These are phyloP conservation scores for Popillia japonica DNA, from an alignment of 1,140 invertebrate species.

Conservation along the genomic window DNA sequence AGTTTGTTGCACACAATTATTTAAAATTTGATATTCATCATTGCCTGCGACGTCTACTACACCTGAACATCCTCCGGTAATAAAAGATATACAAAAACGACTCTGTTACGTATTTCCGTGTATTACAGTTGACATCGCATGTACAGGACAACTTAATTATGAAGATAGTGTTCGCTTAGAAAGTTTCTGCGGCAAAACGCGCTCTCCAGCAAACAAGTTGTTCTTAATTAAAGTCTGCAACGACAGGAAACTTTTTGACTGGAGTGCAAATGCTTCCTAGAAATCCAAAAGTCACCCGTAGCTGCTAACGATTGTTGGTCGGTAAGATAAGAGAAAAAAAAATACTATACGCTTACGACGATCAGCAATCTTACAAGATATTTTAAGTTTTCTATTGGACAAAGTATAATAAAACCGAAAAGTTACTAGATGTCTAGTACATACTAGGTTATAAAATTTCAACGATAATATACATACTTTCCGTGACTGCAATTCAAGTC, in stretches of 20 bases:
- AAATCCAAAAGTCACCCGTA: conserved; percentile 2
- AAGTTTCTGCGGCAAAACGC: background rate
- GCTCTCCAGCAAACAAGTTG: conserved; percentile 23
- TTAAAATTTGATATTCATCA: no score
- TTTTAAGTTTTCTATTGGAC: background rate
- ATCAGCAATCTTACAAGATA: background rate
- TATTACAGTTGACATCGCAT: background rate
- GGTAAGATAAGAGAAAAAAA: background rate
- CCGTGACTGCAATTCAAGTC: conserved; percentile 20
- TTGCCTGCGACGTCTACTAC: no score
- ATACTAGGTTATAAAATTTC: conserved; percentile 7
- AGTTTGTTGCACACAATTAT: no score
- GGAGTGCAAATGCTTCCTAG: background rate
- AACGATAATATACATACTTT: conserved; percentile 13
- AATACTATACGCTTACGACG: background rate
- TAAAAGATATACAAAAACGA: background rate
- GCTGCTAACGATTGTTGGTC: background rate
- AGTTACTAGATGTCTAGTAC: conserved; percentile 8
- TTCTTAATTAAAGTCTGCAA: conserved; percentile 12
- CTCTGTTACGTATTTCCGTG: background rate
- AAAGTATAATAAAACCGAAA: background rate
- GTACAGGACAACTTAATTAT: conserved; percentile 22
- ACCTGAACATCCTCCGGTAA: background rate
- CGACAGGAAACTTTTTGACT: conserved; percentile 10
- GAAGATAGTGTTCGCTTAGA: conserved; percentile 19